These are phyloP conservation scores for Rhipidura dahli DNA, from an alignment of 2,113 vertebrate species.

Conservation along the genomic window DNA sequence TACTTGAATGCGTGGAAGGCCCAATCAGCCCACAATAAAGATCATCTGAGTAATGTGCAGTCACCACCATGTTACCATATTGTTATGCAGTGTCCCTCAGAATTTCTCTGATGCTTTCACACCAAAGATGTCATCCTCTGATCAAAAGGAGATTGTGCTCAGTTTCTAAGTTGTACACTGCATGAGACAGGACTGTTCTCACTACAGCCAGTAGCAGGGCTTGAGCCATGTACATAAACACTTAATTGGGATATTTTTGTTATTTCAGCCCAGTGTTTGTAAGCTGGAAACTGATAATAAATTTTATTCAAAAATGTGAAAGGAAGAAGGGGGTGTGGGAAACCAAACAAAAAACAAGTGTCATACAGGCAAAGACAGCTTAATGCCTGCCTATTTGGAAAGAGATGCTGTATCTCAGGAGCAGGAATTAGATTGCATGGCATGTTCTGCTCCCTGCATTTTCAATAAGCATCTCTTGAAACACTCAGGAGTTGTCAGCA, in stretches of 20 bases:
- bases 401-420: neutral
- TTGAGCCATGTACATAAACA: neutral
- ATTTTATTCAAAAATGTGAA: neutral
- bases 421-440: neutral
- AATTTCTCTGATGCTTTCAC: neutral
- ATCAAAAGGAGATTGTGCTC: neutral
- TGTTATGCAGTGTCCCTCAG: neutral
- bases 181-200: neutral
- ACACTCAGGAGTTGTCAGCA: neutral
- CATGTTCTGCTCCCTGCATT: neutral
- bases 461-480: neutral
- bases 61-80: neutral
- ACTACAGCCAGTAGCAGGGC: neutral
- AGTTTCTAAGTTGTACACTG: neutral
- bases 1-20: neutral
- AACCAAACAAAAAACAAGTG: neutral
- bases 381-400: neutral
- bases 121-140: neutral
- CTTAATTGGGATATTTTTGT: neutral
- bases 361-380: neutral
- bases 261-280: neutral
- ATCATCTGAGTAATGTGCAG: neutral
- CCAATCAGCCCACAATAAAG: neutral
- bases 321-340: neutral
- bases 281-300: neutral